Evolutionary conservation across 1,140 invertebrate genomes (phyloP), one percentile per base, ranked within the genome.

Genomic region (Drosophila orosa): DNA sequence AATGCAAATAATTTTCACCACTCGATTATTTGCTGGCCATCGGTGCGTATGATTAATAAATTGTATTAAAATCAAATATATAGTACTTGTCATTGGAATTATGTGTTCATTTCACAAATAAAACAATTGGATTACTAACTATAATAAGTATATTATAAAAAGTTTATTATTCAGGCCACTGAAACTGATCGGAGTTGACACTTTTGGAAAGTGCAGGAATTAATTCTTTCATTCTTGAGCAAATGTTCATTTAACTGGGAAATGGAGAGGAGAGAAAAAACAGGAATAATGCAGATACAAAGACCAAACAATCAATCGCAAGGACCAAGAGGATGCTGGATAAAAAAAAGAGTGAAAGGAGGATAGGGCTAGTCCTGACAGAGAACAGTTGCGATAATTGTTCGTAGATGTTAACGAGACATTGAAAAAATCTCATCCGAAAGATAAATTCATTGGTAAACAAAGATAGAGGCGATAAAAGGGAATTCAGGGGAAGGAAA

Each of bases 31-130:
- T 35, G 12, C 22, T 50, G 61, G 33, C 9, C 33, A 50, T 8
- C 33, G 33, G 61, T 66, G 65, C 65, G 44, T 67, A 67, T 67
- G 65, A 39, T 67, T 67, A 67, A 66, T 50, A 66, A 40, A 50
- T 50, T 31, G 25, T 52, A 67, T 67, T 66, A 66, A 67, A 48
- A 31, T 67, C 44, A 50, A 40, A 67, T 13, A 27, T 45, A n/a
- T 25, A n/a, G 13, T 31, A 33, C 10, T 29, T 55, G 39, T 45
- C 66, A 68, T 67, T 55, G 24, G 13, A 35, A 44, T 35, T 24
- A 37, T n/a, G 27, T 7, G n/a, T 45, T 56, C 24, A 35, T 37
- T 29, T 45, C 13, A 19, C 29, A n/a, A 45, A 66, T 22, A 35
- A 17, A 35, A 8, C 25, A 65, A 65, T 37, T 69, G 25, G 39